phyloP scores from a whole-genome alignment of 2,888 invertebrate species.

The Endotricha flammealis region DNA sequence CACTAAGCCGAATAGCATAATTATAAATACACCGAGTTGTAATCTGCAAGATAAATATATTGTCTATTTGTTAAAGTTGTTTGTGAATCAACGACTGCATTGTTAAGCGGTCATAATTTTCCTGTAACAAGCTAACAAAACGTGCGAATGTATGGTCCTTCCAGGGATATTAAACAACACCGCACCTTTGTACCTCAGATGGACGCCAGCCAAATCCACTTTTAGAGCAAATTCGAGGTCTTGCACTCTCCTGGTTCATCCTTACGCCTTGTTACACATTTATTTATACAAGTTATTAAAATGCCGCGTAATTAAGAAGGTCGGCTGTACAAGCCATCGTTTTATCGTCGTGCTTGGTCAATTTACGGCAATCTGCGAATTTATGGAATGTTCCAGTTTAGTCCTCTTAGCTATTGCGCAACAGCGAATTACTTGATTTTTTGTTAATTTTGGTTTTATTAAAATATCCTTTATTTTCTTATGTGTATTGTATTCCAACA shows the following conservation, averaged over 20 bases:
- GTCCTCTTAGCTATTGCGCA: too few species aligned
- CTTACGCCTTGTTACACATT: conserved; percentile 9
- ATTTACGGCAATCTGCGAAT: background rate
- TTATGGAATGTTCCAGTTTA: too few species aligned
- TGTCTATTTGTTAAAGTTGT: too few species aligned
- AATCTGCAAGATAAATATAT: too few species aligned
- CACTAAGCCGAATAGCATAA: too few species aligned
- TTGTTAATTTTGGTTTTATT: too few species aligned
- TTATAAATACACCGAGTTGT: too few species aligned
- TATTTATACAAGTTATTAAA: conserved; percentile 3
- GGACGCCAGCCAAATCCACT: conserved; percentile 45
- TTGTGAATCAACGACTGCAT: too few species aligned
- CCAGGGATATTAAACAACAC: conserved; percentile 26
- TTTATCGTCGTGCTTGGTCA: background rate
- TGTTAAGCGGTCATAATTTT: too few species aligned
- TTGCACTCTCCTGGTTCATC: conserved; percentile 22
- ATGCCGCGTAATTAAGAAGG: background rate
- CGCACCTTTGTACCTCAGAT: conserved; percentile 42
- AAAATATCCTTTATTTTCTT: too few species aligned
- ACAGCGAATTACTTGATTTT: too few species aligned
- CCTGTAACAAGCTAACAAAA: conserved; percentile 10
- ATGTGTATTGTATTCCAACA: too few species aligned
- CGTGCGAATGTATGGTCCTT: conserved; percentile 19
- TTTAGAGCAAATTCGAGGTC: conserved; percentile 46
- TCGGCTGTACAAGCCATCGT: background rate